Conservation (phyloP, 2,888 invertebrate genomes). For the Oxytorus armatus region DNA sequence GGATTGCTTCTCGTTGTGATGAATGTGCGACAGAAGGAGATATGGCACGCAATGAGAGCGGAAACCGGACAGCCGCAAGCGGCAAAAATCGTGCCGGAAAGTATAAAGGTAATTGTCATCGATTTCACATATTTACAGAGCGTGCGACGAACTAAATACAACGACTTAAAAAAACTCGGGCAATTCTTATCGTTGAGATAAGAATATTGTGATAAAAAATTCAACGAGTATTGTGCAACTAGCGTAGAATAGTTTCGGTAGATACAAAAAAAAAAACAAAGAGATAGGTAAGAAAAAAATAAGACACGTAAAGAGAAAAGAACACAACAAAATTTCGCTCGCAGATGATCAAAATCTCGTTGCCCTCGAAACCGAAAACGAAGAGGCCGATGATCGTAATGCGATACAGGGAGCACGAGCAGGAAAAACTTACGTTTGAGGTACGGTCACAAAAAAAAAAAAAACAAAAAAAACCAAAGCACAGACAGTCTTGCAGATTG, state of each 20-base stretch:
- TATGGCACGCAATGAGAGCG: conserved; percentile 81
- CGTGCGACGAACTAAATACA: conserved; percentile 1
- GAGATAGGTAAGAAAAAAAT: neutral
- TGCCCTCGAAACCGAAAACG: conserved; percentile 74
- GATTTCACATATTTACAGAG: neutral
- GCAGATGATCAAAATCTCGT: conserved; percentile 77
- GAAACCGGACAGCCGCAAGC: conserved; percentile 75
- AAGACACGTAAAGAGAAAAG: conserved; percentile 14
- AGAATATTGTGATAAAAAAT: neutral
- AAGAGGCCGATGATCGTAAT: conserved; percentile 73
- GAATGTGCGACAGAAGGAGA: conserved; percentile 84
- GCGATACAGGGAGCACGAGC: conserved; percentile 74
- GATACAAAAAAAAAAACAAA: neutral
- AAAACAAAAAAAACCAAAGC: conserved; percentile 27
- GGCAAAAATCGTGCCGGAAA: conserved; percentile 70
- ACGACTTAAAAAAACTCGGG: neutral
- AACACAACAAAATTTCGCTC: conserved; percentile 72
- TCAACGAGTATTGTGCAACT: conserved; percentile 5
- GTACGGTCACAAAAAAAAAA: conserved; percentile 70
- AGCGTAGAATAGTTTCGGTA: conserved; percentile 48
- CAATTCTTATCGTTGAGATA: conserved; percentile 7
- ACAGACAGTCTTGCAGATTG: neutral
- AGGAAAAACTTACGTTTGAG: conserved; percentile 76
- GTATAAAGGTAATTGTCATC: conserved; percentile 75
- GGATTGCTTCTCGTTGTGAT: conserved; percentile 86